Conservation (phyloP, 2,797 vertebrate species). For the Sebastes cheni region DNA sequence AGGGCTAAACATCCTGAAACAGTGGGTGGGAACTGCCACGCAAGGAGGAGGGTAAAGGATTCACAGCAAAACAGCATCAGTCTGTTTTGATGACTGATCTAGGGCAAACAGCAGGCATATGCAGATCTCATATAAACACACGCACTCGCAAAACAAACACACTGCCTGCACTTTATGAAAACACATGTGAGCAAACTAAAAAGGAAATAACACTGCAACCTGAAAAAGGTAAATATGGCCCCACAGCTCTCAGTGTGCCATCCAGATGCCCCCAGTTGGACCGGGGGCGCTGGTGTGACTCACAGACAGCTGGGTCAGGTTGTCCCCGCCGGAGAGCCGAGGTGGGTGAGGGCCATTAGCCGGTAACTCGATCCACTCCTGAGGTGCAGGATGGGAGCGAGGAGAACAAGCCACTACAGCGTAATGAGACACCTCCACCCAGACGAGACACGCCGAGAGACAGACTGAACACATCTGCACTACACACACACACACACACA, state of each 20-base stretch:
- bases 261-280: neutral
- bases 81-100: constrained; percentile 23
- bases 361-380: constrained; percentile 62
- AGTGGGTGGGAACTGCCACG: neutral
- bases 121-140: constrained; percentile 1
- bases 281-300: constrained; percentile 9
- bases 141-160: neutral
- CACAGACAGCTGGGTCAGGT: constrained; percentile 55
- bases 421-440: constrained; percentile 69
- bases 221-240: neutral
- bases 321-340: constrained; percentile 47
- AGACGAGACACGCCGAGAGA: constrained; percentile 18
- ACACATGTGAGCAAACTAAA: neutral
- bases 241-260: neutral
- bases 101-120: constrained; percentile 13
- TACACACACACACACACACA: neutral
- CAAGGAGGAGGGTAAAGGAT: constrained; percentile 1
- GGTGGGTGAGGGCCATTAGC: constrained; percentile 61
- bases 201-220: neutral
- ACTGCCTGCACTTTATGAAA: neutral
- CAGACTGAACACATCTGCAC: constrained; percentile 23
- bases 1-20: constrained; percentile 43
- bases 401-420: constrained; percentile 49
- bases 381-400: constrained; percentile 38
- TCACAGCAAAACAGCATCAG: constrained; percentile 6